phyloP scores from a whole-genome alignment of 1,140 invertebrate species.

The Philotrypesis tridentata region DNA sequence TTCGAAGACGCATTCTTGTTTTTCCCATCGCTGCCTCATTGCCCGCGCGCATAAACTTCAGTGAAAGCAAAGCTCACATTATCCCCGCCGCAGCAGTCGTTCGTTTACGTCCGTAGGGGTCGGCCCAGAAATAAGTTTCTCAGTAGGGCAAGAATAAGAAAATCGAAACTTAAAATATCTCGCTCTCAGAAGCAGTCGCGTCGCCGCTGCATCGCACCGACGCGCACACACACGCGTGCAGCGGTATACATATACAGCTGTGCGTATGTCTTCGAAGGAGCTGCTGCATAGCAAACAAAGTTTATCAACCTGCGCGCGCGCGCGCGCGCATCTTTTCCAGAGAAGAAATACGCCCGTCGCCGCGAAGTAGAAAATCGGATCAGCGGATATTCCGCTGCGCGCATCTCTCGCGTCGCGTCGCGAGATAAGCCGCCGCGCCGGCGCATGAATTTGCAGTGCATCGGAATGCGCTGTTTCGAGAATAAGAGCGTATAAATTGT shows the following conservation, averaged over 20 bases:
- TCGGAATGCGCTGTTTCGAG: not conserved
- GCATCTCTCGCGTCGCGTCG: not conserved
- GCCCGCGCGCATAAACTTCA: no score
- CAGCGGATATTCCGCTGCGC: not conserved
- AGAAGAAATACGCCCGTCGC: not conserved
- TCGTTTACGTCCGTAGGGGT: not conserved
- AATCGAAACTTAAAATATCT: not conserved
- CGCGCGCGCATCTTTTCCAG: not conserved
- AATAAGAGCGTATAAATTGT: not conserved
- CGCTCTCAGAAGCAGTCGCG: no score
- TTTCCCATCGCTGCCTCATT: no score
- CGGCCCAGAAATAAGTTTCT: not conserved
- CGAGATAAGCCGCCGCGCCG: not conserved
- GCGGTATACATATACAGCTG: no score
- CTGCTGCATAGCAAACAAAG: no score
- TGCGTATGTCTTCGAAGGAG: no score
- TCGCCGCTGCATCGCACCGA: not conserved
- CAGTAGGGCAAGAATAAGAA: not conserved
- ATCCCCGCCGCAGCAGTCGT: no score
- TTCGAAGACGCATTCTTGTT: no score
- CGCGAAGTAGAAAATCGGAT: not conserved
- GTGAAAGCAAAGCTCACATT: no score
- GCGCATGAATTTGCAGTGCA: not conserved
- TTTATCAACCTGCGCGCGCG: not conserved
- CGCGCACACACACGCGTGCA: no score